Base-by-base conservation (phyloP, 2,888 invertebrate species). In the Apotomis capreana region DNA sequence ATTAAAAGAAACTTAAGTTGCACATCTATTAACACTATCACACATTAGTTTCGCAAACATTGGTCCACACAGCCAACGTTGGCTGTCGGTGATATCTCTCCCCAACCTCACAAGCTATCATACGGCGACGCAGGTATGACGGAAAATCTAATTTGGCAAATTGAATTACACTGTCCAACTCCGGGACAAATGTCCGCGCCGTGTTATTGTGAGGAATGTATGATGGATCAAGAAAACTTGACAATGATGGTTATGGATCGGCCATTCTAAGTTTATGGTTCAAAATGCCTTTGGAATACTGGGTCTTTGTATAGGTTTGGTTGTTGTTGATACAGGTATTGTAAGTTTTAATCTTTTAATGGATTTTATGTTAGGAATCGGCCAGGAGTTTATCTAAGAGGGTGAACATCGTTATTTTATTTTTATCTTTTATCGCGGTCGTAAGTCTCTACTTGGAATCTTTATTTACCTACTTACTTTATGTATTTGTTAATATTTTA, bases 91-190 rank as follows among this genome's bases (percentile, higher is more conserved):
- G 78, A 81, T 79, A 80, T 80, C 74, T 77, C 77, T 74, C 78
- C 80, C 80, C 79, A 80, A 76, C 80, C 82, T 81, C 79, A 78
- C 78, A 75, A 76, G 81, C 82, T 76, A 75, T 77, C 78, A 80
- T 82, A 84, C 87, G 86, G 84, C 83, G 84, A 83, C 79, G 89
- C 92, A 92, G 92, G 92, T 92, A 92, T 80, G 84, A 84, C 84
- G 86, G 88, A 87, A 90, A 91, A 92, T 92, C 89, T 91, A 90
- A 92, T 92, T 91, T 89, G 76, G 75, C 79, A 92, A 92, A 92
- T 92, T 92, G 92, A 91, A 92, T 92, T 88, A 90, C 88, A 86
- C 81, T 85, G 89, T 89, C 89, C 84, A 83, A 83, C 81, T 85
- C 78, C 74, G 78, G 79, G 87, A 88, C 86, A 85, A 84, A 80